These are phyloP conservation scores for Enteromius argenteus DNA, from an alignment of 2,797 vertebrate species.

Conservation along the genomic window DNA sequence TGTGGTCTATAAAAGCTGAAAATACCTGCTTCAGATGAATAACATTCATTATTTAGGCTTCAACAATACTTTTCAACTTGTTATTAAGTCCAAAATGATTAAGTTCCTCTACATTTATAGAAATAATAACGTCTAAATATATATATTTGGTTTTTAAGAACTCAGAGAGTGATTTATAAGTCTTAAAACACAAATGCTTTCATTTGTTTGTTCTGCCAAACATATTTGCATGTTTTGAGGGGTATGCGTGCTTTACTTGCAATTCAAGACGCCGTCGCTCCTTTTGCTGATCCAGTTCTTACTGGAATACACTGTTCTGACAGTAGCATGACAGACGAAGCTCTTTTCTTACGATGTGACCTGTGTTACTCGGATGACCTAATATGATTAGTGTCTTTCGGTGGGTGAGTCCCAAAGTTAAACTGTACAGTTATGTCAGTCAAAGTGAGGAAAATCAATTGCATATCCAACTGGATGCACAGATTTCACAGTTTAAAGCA, in stretches of 20 bases:
- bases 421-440: conserved; percentile 7
- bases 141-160: neutral
- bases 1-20: neutral
- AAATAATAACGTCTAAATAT: neutral
- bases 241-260: neutral
- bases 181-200: neutral
- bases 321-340: neutral
- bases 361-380: neutral
- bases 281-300: conserved; percentile 7
- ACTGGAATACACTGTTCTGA: conserved; percentile 18
- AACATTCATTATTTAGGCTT: neutral
- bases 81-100: neutral
- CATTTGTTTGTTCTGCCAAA: neutral
- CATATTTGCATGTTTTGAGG: neutral
- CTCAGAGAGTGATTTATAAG: neutral
- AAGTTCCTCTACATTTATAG: neutral
- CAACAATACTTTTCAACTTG: neutral
- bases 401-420: neutral
- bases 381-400: neutral
- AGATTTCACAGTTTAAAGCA: neutral
- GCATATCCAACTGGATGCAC: neutral
- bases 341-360: conserved; percentile 4
- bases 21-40: too few relatives aligned
- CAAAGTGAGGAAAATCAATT: neutral
- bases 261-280: neutral